A percentile compares a stretch with the other conserved stretches of the same genome.
phyloP scores from a whole-genome alignment of 2,113 vertebrate species.

The Rana temporaria region DNA sequence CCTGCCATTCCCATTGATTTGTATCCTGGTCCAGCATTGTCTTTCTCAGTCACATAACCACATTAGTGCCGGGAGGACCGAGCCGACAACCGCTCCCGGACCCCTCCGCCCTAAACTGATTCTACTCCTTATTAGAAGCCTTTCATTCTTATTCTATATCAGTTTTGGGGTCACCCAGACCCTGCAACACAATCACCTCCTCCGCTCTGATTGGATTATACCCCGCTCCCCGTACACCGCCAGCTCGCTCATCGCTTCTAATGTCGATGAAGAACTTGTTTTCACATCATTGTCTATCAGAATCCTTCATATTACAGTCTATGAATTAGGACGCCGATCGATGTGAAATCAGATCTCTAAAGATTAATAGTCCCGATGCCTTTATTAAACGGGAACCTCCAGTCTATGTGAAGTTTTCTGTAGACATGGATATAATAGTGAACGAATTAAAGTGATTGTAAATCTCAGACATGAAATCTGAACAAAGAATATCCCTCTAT shows the following conservation, averaged over 20 bases:
- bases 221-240: too few relatives aligned
- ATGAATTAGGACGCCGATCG: not conserved
- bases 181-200: not conserved
- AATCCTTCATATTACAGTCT: not conserved
- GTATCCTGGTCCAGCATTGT: not conserved
- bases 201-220: constrained; percentile 12
- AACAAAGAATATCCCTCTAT: too few relatives aligned
- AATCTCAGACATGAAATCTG: too few relatives aligned
- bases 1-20: not conserved
- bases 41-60: not conserved
- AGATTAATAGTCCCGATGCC: not conserved
- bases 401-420: too few relatives aligned
- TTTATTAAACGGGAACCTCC: not conserved
- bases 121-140: not conserved
- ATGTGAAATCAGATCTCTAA: not conserved
- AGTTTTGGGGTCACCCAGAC: not conserved
- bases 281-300: not conserved
- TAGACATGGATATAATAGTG: too few relatives aligned
- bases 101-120: constrained; percentile 1
- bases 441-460: too few relatives aligned
- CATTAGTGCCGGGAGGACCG: not conserved
- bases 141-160: not conserved
- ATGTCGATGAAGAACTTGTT: not conserved
- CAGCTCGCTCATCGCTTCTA: not conserved
- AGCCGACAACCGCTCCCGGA: not conserved